Percentiles rank a stretch among this genome's conserved stretches.
Evolutionary conservation across 2,888 invertebrate species (phyloP).

Genomic region (Philhelius pedissequus): DNA sequence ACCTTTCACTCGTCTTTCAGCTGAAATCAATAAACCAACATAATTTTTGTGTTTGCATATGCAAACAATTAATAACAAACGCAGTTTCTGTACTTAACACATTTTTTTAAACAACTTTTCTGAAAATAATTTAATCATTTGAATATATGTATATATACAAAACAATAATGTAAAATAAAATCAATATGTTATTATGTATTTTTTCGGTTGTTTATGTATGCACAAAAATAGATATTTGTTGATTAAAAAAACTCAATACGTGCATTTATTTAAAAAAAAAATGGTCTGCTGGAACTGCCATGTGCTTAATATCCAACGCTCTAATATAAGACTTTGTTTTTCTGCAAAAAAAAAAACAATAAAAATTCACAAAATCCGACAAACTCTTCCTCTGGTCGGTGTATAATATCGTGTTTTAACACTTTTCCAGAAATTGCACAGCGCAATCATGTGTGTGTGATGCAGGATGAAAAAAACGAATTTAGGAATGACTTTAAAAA

Average conservation of each 20-base stretch:
- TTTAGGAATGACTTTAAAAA: constrained; percentile 44
- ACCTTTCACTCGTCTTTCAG: no score
- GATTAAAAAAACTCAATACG: neutral
- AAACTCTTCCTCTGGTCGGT: neutral
- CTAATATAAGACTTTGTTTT: neutral
- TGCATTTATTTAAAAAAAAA: neutral
- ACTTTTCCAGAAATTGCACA: constrained; percentile 35
- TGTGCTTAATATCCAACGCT: neutral
- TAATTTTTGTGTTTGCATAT: no score
- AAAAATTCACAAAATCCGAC: neutral
- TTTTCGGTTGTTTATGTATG: no score
- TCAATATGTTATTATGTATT: no score
- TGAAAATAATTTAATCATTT: no score
- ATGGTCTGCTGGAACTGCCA: neutral
- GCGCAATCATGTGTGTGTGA: constrained; percentile 1
- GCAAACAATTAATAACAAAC: no score
- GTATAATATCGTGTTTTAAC: neutral
- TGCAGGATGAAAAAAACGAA: constrained; percentile 15
- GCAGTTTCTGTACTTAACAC: no score
- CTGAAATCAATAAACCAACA: no score
- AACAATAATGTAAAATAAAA: no score
- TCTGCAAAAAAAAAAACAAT: neutral
- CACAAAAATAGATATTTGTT: no score
- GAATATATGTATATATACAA: no score
- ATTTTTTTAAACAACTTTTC: no score